Evolutionary conservation across 2,113 vertebrate genomes (phyloP).

Genomic region (Seriola aureovittata): DNA sequence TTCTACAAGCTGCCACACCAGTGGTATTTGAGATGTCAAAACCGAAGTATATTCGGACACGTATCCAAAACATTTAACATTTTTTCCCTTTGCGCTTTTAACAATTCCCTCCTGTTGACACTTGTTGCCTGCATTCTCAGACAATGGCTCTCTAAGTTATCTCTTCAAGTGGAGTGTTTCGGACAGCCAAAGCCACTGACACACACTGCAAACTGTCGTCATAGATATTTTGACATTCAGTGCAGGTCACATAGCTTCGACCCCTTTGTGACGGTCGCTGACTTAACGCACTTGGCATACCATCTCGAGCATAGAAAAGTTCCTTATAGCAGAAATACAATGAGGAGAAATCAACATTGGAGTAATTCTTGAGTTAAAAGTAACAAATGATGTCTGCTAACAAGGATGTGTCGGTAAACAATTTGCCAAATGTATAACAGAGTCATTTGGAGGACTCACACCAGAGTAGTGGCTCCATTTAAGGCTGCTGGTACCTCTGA

Average conservation of each 20-base stretch:
- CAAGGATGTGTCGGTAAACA: neutral
- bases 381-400: neutral
- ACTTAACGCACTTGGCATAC: neutral
- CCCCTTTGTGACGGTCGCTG: constrained; percentile 16
- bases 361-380: neutral
- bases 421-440: neutral
- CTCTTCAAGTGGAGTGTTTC: constrained; percentile 36
- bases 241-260: constrained; percentile 23
- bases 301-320: neutral
- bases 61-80: neutral
- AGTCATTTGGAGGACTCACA: constrained; percentile 49
- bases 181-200: neutral
- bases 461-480: constrained; percentile 35
- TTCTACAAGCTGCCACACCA: neutral
- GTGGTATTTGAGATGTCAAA: neutral
- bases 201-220: constrained; percentile 28
- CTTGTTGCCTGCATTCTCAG: constrained; percentile 61
- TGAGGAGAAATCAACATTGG: neutral
- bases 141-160: constrained; percentile 36
- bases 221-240: constrained; percentile 43
- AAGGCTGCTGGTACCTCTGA: constrained; percentile 31
- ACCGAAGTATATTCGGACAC: neutral
- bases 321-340: neutral
- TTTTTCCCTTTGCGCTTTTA: neutral
- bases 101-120: constrained; percentile 5